Conservation (phyloP, 2,888 invertebrate species). For the Pachymerium ferrugineum region DNA sequence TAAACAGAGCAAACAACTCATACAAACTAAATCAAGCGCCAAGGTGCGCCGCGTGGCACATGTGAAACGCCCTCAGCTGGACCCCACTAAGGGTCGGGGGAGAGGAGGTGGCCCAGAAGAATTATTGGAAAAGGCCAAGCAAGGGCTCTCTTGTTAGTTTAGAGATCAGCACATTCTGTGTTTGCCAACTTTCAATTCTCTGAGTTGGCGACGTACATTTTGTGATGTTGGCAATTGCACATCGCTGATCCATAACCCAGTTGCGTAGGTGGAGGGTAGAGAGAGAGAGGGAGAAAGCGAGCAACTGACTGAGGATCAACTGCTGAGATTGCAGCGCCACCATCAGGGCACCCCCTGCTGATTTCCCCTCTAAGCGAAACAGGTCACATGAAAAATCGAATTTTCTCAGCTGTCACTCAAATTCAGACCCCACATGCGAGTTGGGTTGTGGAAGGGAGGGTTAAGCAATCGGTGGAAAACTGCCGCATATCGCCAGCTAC, state of each 20-base stretch:
- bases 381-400: constrained; percentile 13
- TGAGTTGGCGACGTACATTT: too few relatives aligned
- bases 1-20: constrained; percentile 6
- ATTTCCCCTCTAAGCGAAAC: constrained; percentile 13
- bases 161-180: not conserved
- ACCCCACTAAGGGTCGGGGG: not conserved
- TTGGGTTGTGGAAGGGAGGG: not conserved
- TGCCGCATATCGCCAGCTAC: not conserved
- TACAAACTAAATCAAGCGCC: constrained; percentile 8
- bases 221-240: not conserved
- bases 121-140: not conserved
- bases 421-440: constrained; percentile 6
- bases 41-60: not conserved
- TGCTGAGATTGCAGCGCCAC: constrained; percentile 9
- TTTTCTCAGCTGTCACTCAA: constrained; percentile 13
- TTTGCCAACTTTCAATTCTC: not conserved
- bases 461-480: not conserved
- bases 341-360: not conserved
- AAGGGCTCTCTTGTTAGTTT: not conserved
- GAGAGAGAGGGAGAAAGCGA: not conserved
- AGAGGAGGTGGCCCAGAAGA: not conserved
- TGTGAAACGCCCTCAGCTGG: not conserved
- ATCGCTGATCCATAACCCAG: not conserved
- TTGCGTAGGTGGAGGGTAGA: not conserved
- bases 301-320: not conserved